A percentile compares a stretch with the other conserved stretches of the same genome.
Conservation (phyloP, 2,113 vertebrate species). For the Malurus cyaneus region DNA sequence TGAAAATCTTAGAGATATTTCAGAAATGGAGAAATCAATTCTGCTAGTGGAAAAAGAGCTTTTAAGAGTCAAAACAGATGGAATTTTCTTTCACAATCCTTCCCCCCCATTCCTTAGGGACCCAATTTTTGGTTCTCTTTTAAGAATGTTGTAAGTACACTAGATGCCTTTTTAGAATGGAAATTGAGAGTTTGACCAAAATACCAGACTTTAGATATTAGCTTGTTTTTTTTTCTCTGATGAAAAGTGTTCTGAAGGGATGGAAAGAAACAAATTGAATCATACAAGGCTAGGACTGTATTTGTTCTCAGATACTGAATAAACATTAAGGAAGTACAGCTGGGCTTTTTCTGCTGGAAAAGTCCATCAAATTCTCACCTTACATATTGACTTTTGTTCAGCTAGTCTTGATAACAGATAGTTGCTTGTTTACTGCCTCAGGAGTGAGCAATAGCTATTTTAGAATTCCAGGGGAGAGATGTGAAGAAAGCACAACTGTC, state of each 20-base stretch:
- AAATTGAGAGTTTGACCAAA: neutral
- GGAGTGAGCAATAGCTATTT: fast-evolving
- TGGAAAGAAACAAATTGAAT: neutral
- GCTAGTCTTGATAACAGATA: neutral
- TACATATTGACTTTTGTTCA: neutral
- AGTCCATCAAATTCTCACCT: neutral
- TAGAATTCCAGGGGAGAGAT: neutral
- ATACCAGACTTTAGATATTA: neutral
- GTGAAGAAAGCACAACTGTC: neutral
- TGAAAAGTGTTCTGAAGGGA: neutral
- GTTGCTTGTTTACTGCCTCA: neutral
- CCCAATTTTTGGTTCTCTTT: neutral
- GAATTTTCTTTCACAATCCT: neutral
- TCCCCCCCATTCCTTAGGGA: neutral
- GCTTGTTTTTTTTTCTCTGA: neutral
- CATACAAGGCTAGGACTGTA: neutral
- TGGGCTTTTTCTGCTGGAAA: neutral
- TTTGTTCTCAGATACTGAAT: neutral
- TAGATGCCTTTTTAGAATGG: neutral
- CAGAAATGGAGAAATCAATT: neutral
- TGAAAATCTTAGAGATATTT: neutral
- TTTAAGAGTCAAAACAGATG: neutral
- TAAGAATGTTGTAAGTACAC: neutral
- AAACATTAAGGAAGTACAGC: neutral
- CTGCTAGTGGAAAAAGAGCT: neutral